Evolutionary conservation across 2,888 invertebrate genomes (phyloP).

Genomic region (Sminthurinus aureus): DNA sequence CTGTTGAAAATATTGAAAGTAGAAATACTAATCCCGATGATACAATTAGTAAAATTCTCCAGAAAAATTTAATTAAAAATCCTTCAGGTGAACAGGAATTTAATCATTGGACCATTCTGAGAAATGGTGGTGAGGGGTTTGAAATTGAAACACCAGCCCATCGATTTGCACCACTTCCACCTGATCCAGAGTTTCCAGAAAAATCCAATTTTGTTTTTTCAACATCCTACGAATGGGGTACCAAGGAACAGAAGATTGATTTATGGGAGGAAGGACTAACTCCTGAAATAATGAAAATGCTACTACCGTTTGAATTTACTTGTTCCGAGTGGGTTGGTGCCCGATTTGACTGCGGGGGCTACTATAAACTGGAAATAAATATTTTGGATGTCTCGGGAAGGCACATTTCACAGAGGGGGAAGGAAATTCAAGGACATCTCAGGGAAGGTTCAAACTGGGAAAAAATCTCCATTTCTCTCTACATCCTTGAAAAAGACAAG

Average conservation of each 20-base stretch:
- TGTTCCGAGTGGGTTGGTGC: background rate
- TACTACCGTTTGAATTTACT: background rate
- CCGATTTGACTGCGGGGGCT: background rate
- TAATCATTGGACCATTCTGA: background rate
- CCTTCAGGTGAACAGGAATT: background rate
- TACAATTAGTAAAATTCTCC: no score
- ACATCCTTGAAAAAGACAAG: background rate
- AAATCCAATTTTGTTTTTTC: background rate
- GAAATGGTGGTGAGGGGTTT: background rate
- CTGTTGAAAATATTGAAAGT: no score
- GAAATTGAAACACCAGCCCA: background rate
- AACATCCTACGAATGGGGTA: background rate
- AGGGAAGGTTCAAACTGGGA: background rate
- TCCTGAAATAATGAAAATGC: background rate
- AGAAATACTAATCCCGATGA: no score
- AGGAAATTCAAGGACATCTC: background rate
- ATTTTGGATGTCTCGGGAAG: background rate
- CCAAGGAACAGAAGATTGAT: background rate
- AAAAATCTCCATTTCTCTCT: background rate
- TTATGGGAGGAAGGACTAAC: background rate
- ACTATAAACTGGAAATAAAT: background rate
- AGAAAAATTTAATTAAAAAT: background rate
- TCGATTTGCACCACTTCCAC: background rate
- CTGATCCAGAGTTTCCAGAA: background rate
- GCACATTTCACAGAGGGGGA: background rate